Evolutionary conservation across 1,140 invertebrate genomes (phyloP), one percentile per base, ranked within the genome.

Genomic region (Drosophila teissieri): DNA sequence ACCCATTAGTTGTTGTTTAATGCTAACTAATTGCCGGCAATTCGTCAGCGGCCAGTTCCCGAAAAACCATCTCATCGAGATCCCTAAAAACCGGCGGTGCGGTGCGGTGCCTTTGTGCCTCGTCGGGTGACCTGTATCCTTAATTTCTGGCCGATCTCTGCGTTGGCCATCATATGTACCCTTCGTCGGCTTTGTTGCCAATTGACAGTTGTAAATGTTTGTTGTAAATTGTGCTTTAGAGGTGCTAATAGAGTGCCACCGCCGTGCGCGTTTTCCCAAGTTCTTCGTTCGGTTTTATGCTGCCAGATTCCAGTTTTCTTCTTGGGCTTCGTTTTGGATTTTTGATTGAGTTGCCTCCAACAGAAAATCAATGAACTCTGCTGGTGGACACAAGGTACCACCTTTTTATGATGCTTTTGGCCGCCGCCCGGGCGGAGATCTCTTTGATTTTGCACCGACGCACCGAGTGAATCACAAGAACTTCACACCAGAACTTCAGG

Each of bases 161-260:
- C 8, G 17, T n/a, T 15, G 40, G 39, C 31, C 31, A 31, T 2
- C 7, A 31, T 0, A 27, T 52, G 65, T 40, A 27, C 52, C 19
- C 36, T 8, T 45, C 44, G 19, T 24, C 72, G 78, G 83, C 83
- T 91, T 85, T 90, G 80, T 80, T 85, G 86, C 84, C 80, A 90
- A 91, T 91, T 91, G 89, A 91, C 89, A 91, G 89, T 91, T 91
- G 89, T 91, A 91, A 91, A 91, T 91, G 89, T 90, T 84, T 81
- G 85, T 80, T 88, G 84, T 89, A 89, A 89, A 89, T 78, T 89
- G 84, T 89, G 85, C 84, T 85, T 85, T 81, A 89, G 44, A 91
- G 89, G 89, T 91, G 89, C 89, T 91, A 91, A 91, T 91, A 91
- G 89, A 91, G 69, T 91, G 89, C 83, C 89, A 91, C 84, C 89